A percentile compares a stretch with the other conserved stretches of the same genome.
Conservation (phyloP, 23 tunicate species). For the Styela clava region DNA sequence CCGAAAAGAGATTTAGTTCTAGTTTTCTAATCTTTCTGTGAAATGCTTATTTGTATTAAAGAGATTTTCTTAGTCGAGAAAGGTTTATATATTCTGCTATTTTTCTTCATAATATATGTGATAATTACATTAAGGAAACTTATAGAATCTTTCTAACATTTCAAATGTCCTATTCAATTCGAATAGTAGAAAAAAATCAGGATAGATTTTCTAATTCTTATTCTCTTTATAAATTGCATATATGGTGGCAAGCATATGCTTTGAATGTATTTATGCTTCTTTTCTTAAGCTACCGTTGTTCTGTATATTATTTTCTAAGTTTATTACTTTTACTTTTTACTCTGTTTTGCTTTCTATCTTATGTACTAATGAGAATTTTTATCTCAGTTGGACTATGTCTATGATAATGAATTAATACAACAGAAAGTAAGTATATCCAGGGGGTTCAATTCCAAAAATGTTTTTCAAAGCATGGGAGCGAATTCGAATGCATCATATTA, state of each 20-base stretch:
- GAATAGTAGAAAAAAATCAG: too few species aligned
- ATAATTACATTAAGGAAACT: too few species aligned
- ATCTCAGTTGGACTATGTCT: not conserved
- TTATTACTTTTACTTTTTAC: not conserved
- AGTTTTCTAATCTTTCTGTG: too few species aligned
- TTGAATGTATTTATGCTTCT: not conserved
- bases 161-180: too few species aligned
- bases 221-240: not conserved
- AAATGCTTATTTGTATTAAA: too few species aligned
- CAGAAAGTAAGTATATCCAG: slow-evolving; percentile 5
- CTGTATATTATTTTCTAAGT: too few species aligned
- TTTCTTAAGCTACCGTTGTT: too few species aligned
- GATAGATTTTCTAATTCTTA: not conserved
- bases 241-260: not conserved
- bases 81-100: too few species aligned
- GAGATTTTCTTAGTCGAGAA: too few species aligned
- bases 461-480: slow-evolving; percentile 12
- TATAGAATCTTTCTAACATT: too few species aligned
- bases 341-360: not conserved
- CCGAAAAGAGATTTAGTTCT: too few species aligned
- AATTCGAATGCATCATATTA: not conserved
- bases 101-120: too few species aligned
- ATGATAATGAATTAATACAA: not conserved
- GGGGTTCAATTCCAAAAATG: not conserved
- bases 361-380: not conserved